Evolutionary conservation across 2,797 vertebrate species (phyloP), one percentile per base, ranked within the genome.

Genomic region (Acanthurus tractus): DNA sequence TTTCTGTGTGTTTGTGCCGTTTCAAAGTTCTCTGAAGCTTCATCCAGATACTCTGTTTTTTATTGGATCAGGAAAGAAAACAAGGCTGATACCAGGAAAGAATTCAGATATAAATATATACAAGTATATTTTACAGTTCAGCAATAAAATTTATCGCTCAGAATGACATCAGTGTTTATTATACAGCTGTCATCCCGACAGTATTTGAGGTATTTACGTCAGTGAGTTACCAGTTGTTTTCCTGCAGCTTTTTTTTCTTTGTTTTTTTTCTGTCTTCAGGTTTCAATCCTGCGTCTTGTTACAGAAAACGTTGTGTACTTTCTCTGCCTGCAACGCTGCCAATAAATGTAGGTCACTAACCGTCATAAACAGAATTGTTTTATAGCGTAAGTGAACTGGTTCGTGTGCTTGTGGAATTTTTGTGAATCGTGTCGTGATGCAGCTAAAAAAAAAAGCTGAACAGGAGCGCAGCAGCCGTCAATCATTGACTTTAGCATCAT

Each of bases 361-460:
- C 0, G 63, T 58, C 57, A 63, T 83, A 82, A 83, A 74, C 34
- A n/a, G 22, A 18, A 12, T 12, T 18, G 17, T 66, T 85, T 81
- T 78, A 83, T 8, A 50, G 69, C 57, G 25, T n/a, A 0, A 56
- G 42, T 40, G 12, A 65, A 40, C 52, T 18, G 15, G 20, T 69
- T 64, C 45, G 58, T 36, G 14, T 57, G 45, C 61, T 38, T n/a
- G 58, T 12, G 3, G 40, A 62, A 62, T 29, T 2, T 65, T 55
- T 29, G 54, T 42, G 38, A 76, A 74, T 66, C 40, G 23, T 25
- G n/a, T 10, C 18, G 18, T 22, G 15, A 53, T 14, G n/a, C 20
- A 20, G n/a, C 44, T 40, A 13, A 63, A 59, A 70, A 59, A 70
- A 14, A 6, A 29, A 29, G 2, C 0, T 14, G 15, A 71, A 23